Percentiles rank a stretch among this genome's conserved stretches.
Evolutionary conservation across 2,888 invertebrate species (phyloP).

Genomic region (Coenonympha arcania): DNA sequence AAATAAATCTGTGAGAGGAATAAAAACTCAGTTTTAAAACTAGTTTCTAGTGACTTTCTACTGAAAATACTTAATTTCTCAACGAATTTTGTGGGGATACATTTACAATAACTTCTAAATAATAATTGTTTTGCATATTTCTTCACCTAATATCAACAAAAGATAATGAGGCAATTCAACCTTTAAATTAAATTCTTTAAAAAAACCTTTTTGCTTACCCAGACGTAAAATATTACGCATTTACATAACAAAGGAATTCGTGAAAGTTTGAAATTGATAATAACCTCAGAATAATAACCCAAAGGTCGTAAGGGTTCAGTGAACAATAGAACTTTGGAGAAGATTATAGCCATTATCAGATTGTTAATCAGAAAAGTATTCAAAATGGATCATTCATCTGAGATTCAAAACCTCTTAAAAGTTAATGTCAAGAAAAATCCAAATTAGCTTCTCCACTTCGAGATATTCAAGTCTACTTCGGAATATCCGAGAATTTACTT

Average conservation of each 20-base stretch:
- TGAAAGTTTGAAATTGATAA: constrained; percentile 14
- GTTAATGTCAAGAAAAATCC: constrained; percentile 24
- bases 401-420: constrained; percentile 27
- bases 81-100: too few species aligned
- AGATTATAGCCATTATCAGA: constrained; percentile 31
- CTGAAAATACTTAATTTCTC: too few species aligned
- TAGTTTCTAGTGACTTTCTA: too few species aligned
- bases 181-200: not conserved
- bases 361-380: constrained; percentile 32
- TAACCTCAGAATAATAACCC: constrained; percentile 13
- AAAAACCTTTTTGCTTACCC: not conserved
- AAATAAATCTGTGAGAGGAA: too few species aligned
- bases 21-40: too few species aligned
- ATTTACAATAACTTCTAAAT: too few species aligned
- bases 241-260: constrained; percentile 14
- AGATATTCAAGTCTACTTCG: constrained; percentile 20
- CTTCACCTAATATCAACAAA: too few species aligned
- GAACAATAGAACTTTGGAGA: constrained; percentile 25
- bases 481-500: constrained; percentile 20
- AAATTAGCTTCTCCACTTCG: constrained; percentile 24
- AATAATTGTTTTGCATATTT: too few species aligned
- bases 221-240: constrained; percentile 14
- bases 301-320: constrained; percentile 20
- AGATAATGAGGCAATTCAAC: not conserved
- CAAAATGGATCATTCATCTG: too few species aligned